Conservation (phyloP, 2,113 vertebrate species). For the Nothocercus julius region DNA sequence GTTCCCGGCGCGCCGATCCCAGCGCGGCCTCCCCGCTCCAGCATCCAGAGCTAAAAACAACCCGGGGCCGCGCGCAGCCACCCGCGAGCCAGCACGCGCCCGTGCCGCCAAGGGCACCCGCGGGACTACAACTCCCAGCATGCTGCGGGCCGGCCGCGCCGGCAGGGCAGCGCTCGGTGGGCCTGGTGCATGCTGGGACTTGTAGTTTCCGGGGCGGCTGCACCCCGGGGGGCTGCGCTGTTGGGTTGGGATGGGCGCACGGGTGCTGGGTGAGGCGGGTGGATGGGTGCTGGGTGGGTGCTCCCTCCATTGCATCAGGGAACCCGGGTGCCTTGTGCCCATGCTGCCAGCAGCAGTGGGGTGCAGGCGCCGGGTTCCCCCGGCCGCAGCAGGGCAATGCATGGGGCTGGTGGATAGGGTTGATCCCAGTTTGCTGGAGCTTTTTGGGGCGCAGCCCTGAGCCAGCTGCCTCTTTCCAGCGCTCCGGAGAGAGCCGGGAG, state of each 20-base stretch:
- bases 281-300: neutral
- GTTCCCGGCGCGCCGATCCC: slow-evolving; percentile 60
- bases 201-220: neutral
- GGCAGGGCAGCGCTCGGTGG: neutral
- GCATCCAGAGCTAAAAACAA: slow-evolving; percentile 58
- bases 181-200: neutral
- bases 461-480: neutral
- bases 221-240: neutral
- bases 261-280: neutral
- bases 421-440: rapidly evolving
- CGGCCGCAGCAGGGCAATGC: rapidly evolving
- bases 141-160: neutral
- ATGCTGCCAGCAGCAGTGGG: neutral
- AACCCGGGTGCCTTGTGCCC: neutral
- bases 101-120: neutral
- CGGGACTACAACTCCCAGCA: rapidly evolving
- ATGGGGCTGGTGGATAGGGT: neutral
- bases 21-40: neutral
- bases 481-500: rapidly evolving
- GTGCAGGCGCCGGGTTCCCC: neutral
- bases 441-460: neutral
- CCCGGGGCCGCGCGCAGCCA: neutral
- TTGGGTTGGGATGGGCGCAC: neutral
- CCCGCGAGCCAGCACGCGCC: neutral
- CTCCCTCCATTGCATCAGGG: rapidly evolving